Base-by-base conservation (phyloP, 2,113 vertebrate species). In the Dipodomys stephensi region DNA sequence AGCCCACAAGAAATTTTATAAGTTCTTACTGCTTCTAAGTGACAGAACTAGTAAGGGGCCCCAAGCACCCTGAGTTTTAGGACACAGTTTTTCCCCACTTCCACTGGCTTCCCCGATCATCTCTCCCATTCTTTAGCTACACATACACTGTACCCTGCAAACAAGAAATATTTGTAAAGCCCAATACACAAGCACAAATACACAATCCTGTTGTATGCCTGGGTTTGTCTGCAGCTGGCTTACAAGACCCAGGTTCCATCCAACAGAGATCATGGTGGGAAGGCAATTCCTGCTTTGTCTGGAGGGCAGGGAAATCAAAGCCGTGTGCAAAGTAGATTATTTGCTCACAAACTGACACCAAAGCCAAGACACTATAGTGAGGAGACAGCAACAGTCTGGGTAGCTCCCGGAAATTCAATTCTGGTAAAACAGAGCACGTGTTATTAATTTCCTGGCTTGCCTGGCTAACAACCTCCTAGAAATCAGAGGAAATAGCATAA, bases 371-470 rank as follows among this genome's bases (percentile, higher is more conserved):
- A 20, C 27, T 9, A 11, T 5, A n/a, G 69, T 6, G 53, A 67
- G 46, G 22, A 27, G 53, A 72, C 57, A 87, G 6, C 46, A 69
- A 78, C 32, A 88, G 77, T 74, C 91, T 76, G 73, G 25, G 49
- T 3, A 2, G 84, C 94, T 96, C 97, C 94, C 87, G 85, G 94
- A 97, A 97, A 95, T 94, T 76, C 83, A 95, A 92, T 96, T 94
- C 93, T 89, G 69, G 32, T 94, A 76, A 96, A 95, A 73, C 89
- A 95, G 91, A 91, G 91, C 91, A 95, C 73, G 69, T 86, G 87
- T 74, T 88, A 87, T n/a, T 94, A 92, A 94, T 84, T 91, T 95
- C 89, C 94, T 83, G 93, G 90, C 64, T 57, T 81, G 77, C 91
- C 77, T 78, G 72, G 93, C 87, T 87, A 91, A 83, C 80, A 60